Evolutionary conservation across 2,113 vertebrate species (phyloP).

Genomic region (Bothrops jararaca): DNA sequence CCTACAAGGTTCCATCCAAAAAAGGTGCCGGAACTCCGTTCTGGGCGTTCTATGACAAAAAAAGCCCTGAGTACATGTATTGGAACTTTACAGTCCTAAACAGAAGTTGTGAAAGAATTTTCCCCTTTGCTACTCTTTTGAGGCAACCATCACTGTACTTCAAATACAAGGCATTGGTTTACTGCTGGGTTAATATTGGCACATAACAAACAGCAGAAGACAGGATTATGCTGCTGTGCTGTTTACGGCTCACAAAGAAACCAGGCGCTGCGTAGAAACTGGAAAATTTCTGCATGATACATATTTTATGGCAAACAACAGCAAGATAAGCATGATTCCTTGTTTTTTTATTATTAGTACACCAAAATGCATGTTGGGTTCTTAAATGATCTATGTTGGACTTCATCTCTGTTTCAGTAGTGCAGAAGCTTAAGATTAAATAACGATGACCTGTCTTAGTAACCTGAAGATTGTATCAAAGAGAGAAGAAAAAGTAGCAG

Average conservation of each 20-base stretch:
- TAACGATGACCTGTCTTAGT: not conserved
- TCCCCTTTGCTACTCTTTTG: conserved; percentile 48
- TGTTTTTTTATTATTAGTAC: conserved; percentile 3
- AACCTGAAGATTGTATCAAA: not conserved
- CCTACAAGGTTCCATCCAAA: no score
- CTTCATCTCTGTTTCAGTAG: not conserved
- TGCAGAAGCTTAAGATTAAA: no score
- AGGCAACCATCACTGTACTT: conserved; percentile 45
- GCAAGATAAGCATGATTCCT: not conserved
- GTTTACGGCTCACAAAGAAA: conserved; percentile 54
- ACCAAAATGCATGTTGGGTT: not conserved
- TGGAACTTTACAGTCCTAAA: conserved; percentile 46
- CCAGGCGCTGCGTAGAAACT: conserved; percentile 8
- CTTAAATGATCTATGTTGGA: not conserved
- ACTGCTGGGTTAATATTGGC: not conserved
- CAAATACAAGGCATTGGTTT: conserved; percentile 30
- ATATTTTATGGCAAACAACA: not conserved
- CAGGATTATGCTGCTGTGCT: conserved; percentile 1
- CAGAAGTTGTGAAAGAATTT: conserved; percentile 45
- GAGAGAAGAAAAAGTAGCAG: not conserved
- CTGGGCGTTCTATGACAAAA: no score
- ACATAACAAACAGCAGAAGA: conserved; percentile 27
- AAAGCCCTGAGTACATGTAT: conserved; percentile 44
- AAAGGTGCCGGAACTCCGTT: no score
- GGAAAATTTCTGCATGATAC: not conserved